Evolutionary conservation across 2,888 invertebrate species (phyloP).

Genomic region (Lypha dubia): DNA sequence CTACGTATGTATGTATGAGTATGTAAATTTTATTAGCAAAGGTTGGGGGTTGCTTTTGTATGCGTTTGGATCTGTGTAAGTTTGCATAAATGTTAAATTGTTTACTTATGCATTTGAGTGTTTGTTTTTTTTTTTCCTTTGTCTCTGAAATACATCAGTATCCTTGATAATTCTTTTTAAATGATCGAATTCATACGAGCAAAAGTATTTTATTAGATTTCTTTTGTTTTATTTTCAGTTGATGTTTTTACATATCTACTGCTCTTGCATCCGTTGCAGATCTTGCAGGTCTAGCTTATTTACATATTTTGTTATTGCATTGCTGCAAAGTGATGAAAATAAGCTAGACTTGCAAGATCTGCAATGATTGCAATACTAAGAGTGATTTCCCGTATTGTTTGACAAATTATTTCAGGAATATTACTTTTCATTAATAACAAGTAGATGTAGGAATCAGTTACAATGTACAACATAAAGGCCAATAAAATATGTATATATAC

Average conservation of each 20-base stretch:
- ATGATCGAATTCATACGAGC: conserved; percentile 7
- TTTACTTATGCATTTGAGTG: conserved; percentile 11
- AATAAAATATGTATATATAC: too few relatives aligned
- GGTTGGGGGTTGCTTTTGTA: too few relatives aligned
- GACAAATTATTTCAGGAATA: neutral
- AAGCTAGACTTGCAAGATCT: too few relatives aligned
- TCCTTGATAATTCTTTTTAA: conserved; percentile 51
- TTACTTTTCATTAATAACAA: conserved; percentile 2
- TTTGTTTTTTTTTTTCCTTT: neutral
- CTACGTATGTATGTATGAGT: conserved; percentile 2
- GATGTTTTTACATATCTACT: neutral
- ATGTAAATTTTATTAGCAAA: too few relatives aligned
- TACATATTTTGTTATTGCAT: neutral
- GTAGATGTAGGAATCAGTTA: neutral
- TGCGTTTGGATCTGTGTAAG: neutral
- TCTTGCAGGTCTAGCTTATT: too few relatives aligned
- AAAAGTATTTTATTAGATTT: conserved; percentile 1
- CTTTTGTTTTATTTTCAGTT: neutral
- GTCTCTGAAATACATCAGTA: conserved; percentile 41
- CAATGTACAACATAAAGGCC: too few relatives aligned
- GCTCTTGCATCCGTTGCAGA: too few relatives aligned
- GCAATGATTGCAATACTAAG: too few relatives aligned
- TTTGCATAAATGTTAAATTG: conserved; percentile 32
- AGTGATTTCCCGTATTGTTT: too few relatives aligned
- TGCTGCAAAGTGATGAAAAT: too few relatives aligned